Conservation (phyloP, 2,888 invertebrate genomes). For the Carabus problematicus region DNA sequence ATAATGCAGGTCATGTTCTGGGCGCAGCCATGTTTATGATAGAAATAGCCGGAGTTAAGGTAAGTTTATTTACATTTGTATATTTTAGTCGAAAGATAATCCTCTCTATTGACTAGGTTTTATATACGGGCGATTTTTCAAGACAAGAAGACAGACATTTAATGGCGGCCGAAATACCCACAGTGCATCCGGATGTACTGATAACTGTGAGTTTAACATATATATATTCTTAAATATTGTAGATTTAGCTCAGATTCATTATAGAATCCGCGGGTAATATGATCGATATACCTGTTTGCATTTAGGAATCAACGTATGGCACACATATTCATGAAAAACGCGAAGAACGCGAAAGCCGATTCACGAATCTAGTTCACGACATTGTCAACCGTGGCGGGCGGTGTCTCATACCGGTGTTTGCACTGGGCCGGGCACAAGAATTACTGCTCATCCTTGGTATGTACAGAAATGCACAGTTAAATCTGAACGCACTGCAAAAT, state of each 20-base stretch:
- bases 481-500: too few relatives aligned
- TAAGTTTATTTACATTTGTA: conserved; percentile 53
- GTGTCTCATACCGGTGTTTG: conserved; percentile 98
- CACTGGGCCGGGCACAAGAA: conserved; percentile 96
- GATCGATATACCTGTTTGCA: conserved; percentile 43
- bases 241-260: too few relatives aligned
- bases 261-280: too few relatives aligned
- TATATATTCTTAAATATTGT: conserved; percentile 23
- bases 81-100: conserved; percentile 13
- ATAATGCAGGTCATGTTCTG: conserved; percentile 97
- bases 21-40: conserved; percentile 99
- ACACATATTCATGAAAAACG: conserved; percentile 99
- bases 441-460: conserved; percentile 84
- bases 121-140: conserved; percentile 99
- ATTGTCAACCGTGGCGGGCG: conserved; percentile 97
- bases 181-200: conserved; percentile 93
- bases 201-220: conserved; percentile 74
- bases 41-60: conserved; percentile 97
- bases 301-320: conserved; percentile 96
- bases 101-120: conserved; percentile 61
- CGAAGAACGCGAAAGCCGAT: conserved; percentile 94
- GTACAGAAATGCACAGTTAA: conserved; percentile 36
- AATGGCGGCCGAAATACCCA: conserved; percentile 99
- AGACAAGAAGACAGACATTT: conserved; percentile 98
- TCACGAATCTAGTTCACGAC: conserved; percentile 92